Evolutionary conservation across 2,113 vertebrate species (phyloP).

Genomic region (Gymnorhina tibicen): DNA sequence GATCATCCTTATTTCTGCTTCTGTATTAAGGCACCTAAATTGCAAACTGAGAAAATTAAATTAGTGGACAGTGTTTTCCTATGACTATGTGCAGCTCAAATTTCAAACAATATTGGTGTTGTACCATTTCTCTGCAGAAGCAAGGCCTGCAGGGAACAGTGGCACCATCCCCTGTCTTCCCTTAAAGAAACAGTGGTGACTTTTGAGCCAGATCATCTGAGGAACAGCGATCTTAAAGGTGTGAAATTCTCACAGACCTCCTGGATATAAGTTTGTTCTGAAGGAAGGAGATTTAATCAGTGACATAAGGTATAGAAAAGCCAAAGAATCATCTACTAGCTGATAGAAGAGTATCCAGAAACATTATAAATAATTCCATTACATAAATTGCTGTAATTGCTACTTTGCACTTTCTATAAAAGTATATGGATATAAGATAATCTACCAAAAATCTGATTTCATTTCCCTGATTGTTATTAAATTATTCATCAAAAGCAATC

Average conservation of each 20-base stretch:
- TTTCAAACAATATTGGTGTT: background rate
- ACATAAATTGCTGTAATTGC: background rate
- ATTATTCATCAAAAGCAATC: background rate
- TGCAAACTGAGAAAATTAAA: background rate
- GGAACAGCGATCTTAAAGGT: background rate
- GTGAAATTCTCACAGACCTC: background rate
- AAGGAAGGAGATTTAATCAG: background rate
- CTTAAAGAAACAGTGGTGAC: background rate
- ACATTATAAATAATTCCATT: background rate
- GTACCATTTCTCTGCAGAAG: background rate
- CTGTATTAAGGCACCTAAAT: background rate
- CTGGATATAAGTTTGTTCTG: background rate
- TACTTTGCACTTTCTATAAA: background rate
- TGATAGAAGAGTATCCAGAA: background rate
- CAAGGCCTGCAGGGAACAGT: background rate
- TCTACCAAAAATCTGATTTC: background rate
- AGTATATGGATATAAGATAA: background rate
- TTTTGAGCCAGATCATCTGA: background rate
- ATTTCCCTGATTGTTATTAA: background rate
- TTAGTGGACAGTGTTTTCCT: background rate
- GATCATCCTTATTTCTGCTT: background rate
- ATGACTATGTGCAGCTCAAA: background rate
- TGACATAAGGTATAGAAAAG: background rate
- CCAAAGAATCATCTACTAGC: background rate
- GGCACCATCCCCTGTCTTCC: background rate